Evolutionary conservation across 2,113 vertebrate species (phyloP).

Genomic region (Nycticorax nycticorax): DNA sequence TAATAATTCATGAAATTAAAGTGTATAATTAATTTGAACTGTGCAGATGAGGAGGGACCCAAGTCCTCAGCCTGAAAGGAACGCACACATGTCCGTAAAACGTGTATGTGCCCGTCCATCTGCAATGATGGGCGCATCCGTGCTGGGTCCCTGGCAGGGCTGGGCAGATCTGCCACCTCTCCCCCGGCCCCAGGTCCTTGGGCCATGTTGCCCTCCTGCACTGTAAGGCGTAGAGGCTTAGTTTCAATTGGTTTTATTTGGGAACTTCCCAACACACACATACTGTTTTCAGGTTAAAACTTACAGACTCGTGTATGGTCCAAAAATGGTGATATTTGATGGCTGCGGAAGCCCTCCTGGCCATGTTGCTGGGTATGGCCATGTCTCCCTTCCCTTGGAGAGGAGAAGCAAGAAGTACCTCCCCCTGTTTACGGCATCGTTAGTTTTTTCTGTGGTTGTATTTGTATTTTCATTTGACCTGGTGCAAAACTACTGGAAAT

Average conservation of each 20-base stretch:
- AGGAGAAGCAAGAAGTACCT: neutral
- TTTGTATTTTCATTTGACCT: neutral
- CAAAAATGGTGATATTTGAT: neutral
- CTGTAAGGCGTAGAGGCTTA: neutral
- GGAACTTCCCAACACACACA: fast-evolving
- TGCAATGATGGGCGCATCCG: fast-evolving
- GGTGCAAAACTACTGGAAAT: neutral
- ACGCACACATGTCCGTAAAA: neutral
- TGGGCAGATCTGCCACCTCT: neutral
- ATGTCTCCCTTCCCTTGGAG: neutral
- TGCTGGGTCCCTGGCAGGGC: fast-evolving
- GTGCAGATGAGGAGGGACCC: slow-evolving; percentile 78
- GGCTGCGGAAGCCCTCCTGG: neutral
- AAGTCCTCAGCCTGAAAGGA: slow-evolving; percentile 60
- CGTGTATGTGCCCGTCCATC: fast-evolving
- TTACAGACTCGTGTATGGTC: fast-evolving
- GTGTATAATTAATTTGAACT: slow-evolving; percentile 97
- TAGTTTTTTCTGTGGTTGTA: neutral
- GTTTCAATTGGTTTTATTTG: neutral
- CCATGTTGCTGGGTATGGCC: neutral
- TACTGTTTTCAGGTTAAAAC: neutral
- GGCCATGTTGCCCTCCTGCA: neutral
- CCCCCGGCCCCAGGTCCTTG: neutral
- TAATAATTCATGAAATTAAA: slow-evolving; percentile 99
- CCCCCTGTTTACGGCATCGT: fast-evolving